Conservation (phyloP, 2,888 invertebrate species). For the Tyria jacobaeae region DNA sequence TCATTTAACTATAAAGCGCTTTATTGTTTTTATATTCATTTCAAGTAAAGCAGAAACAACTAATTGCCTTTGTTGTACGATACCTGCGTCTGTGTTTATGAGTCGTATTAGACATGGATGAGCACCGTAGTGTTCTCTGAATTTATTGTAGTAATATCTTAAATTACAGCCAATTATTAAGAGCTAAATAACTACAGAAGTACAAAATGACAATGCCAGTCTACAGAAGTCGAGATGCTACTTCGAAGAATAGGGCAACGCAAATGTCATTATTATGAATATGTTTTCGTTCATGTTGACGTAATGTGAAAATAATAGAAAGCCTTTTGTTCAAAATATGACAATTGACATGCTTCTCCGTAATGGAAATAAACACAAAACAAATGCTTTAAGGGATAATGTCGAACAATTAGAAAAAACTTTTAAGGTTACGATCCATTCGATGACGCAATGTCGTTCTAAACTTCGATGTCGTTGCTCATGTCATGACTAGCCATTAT, state of each 20-base stretch:
- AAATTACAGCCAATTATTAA: neutral
- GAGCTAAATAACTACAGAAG: no score
- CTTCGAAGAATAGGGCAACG: neutral
- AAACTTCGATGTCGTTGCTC: neutral
- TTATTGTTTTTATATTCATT: slow-evolving; percentile 10
- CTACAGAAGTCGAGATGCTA: neutral
- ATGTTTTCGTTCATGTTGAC: neutral
- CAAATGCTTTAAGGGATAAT: neutral
- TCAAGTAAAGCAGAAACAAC: neutral
- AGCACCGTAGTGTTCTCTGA: neutral
- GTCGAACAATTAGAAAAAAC: neutral
- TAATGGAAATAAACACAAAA: slow-evolving; percentile 5
- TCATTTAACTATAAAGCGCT: slow-evolving; percentile 13
- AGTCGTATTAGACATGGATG: neutral
- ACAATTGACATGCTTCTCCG: slow-evolving; percentile 5
- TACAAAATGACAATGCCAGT: neutral
- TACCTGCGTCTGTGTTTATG: neutral
- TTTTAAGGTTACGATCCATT: neutral
- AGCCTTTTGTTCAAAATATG: slow-evolving; percentile 8
- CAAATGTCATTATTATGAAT: slow-evolving; percentile 5
- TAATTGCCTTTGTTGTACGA: neutral
- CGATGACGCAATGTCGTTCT: neutral
- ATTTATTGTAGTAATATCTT: neutral
- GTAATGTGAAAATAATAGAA: slow-evolving; percentile 5
- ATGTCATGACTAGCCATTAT: neutral